phyloP scores from a whole-genome alignment of 2,113 vertebrate species.

The Herpailurus yagouaroundi region DNA sequence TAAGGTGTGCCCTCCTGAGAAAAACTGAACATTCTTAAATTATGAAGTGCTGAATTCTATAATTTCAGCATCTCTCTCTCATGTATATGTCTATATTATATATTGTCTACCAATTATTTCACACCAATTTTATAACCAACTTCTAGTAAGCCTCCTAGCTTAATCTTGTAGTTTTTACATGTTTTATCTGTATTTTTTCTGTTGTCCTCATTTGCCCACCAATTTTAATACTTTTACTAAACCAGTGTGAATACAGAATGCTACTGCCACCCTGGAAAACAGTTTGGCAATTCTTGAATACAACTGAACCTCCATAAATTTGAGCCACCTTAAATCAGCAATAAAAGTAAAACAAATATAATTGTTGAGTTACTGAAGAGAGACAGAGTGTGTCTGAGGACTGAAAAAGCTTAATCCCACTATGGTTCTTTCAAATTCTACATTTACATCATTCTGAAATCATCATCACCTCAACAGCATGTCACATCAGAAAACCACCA shows the following conservation, averaged over 20 bases:
- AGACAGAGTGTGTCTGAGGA: neutral
- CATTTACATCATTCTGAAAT: neutral
- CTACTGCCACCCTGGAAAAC: neutral
- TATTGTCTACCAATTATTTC: neutral
- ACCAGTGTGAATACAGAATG: neutral
- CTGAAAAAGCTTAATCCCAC: neutral
- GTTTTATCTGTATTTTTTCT: neutral
- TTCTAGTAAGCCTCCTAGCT: neutral
- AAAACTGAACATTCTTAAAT: neutral
- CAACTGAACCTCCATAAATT: neutral
- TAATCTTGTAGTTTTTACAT: neutral
- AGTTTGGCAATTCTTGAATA: neutral
- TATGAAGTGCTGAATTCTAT: neutral
- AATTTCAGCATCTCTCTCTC: neutral
- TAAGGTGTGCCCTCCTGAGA: neutral
- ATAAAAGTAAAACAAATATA: neutral
- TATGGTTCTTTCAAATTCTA: neutral
- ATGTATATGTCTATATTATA: neutral
- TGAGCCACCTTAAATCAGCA: neutral
- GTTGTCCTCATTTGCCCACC: neutral
- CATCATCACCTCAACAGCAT: neutral
- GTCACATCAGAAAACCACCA: neutral
- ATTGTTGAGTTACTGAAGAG: neutral
- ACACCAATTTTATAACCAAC: neutral
- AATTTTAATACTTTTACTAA: neutral